phyloP scores from a whole-genome alignment of 2,113 vertebrate genomes.

The Petromus typicus region DNA sequence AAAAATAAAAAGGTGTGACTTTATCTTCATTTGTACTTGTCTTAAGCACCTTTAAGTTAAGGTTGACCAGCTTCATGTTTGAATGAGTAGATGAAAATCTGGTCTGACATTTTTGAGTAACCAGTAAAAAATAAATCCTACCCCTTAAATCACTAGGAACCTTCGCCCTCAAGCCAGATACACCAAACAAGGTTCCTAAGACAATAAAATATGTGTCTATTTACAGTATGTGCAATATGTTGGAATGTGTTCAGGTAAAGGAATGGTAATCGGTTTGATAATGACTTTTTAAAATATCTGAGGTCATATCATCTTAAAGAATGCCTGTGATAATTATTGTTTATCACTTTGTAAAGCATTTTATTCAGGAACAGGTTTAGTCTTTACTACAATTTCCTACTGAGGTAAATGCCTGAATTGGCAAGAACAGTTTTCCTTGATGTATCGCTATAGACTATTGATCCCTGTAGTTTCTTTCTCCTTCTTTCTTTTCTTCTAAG shows the following conservation, averaged over 20 bases:
- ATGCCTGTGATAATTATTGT: background rate
- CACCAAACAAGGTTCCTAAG: background rate
- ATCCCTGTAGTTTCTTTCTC: background rate
- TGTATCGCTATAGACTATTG: background rate
- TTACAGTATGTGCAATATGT: background rate
- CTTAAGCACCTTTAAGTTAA: background rate
- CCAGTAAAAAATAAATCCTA: background rate
- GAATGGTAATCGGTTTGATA: background rate
- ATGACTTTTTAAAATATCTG: constrained; percentile 13
- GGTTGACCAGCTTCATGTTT: background rate
- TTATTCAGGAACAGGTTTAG: constrained; percentile 10
- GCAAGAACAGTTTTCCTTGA: background rate
- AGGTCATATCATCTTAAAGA: constrained; percentile 45
- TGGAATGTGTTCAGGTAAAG: background rate
- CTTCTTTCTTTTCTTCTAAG: background rate
- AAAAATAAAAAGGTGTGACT: background rate
- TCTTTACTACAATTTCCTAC: background rate
- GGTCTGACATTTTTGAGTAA: constrained; percentile 15
- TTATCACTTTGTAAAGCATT: background rate
- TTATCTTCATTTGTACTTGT: background rate
- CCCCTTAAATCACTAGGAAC: background rate
- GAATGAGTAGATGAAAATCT: background rate
- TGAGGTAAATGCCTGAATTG: background rate
- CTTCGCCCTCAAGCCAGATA: background rate
- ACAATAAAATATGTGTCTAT: background rate